Evolutionary conservation across 2,113 vertebrate genomes (phyloP).

Genomic region (Hyperoodon ampullatus): DNA sequence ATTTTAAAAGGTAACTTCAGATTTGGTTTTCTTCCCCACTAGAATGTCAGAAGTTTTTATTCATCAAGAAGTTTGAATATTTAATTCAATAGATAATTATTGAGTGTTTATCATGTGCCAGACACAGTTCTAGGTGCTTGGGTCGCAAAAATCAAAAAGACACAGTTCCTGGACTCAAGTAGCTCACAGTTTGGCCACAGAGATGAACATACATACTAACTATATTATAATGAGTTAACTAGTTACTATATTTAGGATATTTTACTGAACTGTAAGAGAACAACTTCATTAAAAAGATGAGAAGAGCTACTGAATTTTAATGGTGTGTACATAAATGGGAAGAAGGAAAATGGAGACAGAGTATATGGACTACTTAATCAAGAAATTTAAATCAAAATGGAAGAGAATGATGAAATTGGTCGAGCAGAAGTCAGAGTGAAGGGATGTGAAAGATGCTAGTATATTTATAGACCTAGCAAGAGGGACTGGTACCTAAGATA

Average conservation of each 20-base stretch:
- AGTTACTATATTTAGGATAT: neutral
- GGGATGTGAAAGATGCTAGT: neutral
- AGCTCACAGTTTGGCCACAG: neutral
- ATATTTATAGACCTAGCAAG: neutral
- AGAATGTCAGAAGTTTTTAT: neutral
- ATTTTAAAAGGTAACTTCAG: neutral
- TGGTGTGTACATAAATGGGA: neutral
- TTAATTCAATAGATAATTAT: slow-evolving; percentile 4
- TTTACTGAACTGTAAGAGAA: neutral
- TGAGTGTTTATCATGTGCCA: neutral
- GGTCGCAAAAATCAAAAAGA: neutral
- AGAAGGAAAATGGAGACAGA: neutral
- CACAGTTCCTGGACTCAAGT: neutral
- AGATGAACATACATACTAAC: neutral
- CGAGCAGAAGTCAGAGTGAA: neutral
- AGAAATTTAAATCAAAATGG: neutral
- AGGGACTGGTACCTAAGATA: neutral
- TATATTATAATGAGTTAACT: neutral
- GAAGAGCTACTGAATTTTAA: neutral
- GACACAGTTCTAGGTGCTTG: neutral
- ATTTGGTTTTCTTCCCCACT: neutral
- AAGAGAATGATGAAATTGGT: neutral
- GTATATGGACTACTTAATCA: neutral
- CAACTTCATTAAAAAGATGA: neutral
- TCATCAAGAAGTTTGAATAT: neutral